Percentiles rank a stretch among this genome's conserved stretches.
Conservation (phyloP, 2,797 vertebrate genomes). For the Dallia pectoralis region DNA sequence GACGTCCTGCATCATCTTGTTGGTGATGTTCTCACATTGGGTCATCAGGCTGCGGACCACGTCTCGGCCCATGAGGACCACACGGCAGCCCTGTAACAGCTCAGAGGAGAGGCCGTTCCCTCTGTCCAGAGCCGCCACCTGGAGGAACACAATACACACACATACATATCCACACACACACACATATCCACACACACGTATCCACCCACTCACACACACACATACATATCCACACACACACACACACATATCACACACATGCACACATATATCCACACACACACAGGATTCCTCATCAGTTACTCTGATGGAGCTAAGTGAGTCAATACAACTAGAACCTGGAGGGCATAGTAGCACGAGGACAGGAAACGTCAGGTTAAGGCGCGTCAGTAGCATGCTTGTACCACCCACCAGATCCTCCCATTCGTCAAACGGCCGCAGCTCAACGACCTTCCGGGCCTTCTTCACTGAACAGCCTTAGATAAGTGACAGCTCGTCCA, state of each 20-base stretch:
- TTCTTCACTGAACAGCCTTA: constrained; percentile 84
- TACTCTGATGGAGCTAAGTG: too few relatives aligned
- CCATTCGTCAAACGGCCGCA: constrained; percentile 85
- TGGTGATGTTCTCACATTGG: constrained; percentile 83
- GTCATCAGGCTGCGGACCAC: constrained; percentile 84
- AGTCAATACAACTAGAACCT: constrained; percentile 80
- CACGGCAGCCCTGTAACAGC: constrained; percentile 80
- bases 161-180: too few relatives aligned
- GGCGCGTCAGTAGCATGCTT: neutral
- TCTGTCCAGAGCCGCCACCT: constrained; percentile 74
- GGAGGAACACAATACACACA: constrained; percentile 11
- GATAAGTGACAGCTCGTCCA: constrained; percentile 79
- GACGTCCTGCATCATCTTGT: constrained; percentile 77
- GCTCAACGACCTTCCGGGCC: constrained; percentile 82
- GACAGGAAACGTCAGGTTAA: too few relatives aligned
- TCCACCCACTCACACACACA: too few relatives aligned
- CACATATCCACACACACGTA: too few relatives aligned
- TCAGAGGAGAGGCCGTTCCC: constrained; percentile 78
- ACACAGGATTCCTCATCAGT: too few relatives aligned
- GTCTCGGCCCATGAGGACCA: constrained; percentile 78
- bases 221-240: too few relatives aligned
- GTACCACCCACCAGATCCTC: constrained; percentile 78
- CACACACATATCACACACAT: too few relatives aligned
- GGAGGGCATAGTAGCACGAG: neutral
- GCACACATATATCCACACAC: too few relatives aligned